Percentiles rank a stretch among this genome's conserved stretches.
These are phyloP conservation scores for Merodon equestris DNA, from an alignment of 2,888 invertebrate genomes.

Conservation along the genomic window DNA sequence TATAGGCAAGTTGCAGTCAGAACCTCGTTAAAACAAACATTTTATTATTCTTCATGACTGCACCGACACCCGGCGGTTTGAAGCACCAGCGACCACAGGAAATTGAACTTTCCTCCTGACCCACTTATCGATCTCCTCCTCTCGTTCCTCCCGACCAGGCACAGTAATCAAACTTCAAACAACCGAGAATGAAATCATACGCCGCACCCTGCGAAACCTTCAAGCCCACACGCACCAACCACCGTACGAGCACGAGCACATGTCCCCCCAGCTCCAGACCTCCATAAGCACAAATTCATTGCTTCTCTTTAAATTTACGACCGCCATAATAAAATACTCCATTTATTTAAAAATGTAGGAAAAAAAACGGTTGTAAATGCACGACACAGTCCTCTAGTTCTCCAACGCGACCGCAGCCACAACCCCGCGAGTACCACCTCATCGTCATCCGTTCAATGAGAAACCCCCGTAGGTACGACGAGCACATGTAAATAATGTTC, in stretches of 20 bases:
- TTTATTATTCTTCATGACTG: no score
- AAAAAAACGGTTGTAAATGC: no score
- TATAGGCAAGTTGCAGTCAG: no score
- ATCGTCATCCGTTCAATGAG: slow-evolving; percentile 2
- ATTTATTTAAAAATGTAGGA: slow-evolving; percentile 66
- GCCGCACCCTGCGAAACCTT: slow-evolving; percentile 56
- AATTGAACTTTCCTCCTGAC: slow-evolving; percentile 39
- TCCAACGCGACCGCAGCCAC: slow-evolving; percentile 22
- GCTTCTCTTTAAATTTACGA: slow-evolving; percentile 65
- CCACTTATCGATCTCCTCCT: slow-evolving; percentile 58
- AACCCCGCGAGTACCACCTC: neutral
- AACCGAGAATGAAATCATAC: slow-evolving; percentile 48
- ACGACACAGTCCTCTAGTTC: slow-evolving; percentile 40
- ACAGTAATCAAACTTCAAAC: slow-evolving; percentile 61
- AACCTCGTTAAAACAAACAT: no score
- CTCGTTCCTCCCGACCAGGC: neutral
- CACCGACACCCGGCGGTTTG: no score
- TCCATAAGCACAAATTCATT: slow-evolving; percentile 65
- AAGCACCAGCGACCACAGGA: no score
- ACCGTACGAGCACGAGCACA: slow-evolving; percentile 20
- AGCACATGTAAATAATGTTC: slow-evolving; percentile 63
- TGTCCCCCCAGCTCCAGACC: slow-evolving; percentile 16
- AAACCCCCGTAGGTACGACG: slow-evolving; percentile 41
- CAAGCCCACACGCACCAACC: slow-evolving; percentile 30
- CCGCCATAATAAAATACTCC: slow-evolving; percentile 64